Percentiles rank a stretch among this genome's conserved stretches.
phyloP scores from a whole-genome alignment of 2,888 invertebrate genomes.

The Gortyna flavago region DNA sequence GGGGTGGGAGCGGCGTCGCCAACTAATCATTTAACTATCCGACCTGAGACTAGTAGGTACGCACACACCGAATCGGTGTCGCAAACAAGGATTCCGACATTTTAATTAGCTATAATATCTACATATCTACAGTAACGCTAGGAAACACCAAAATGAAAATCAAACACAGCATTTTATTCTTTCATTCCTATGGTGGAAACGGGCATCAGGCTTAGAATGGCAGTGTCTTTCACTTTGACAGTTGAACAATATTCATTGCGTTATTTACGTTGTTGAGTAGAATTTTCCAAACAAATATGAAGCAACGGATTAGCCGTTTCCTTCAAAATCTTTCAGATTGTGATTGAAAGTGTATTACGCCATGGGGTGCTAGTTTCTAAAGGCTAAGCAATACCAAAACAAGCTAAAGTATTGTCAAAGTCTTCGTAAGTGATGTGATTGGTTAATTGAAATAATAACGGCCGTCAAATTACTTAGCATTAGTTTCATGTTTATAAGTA shows the following conservation, averaged over 20 bases:
- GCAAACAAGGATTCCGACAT: not conserved
- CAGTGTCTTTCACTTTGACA: too few relatives aligned
- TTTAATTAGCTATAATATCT: not conserved
- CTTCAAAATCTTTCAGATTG: not conserved
- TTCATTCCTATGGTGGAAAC: not conserved
- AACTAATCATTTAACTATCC: conserved; percentile 46
- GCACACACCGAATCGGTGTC: not conserved
- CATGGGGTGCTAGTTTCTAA: not conserved
- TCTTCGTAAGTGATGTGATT: not conserved
- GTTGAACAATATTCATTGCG: not conserved
- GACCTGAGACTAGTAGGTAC: conserved; percentile 13
- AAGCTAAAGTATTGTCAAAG: not conserved
- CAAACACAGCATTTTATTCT: not conserved
- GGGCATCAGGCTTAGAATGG: not conserved
- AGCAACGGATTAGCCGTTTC: not conserved
- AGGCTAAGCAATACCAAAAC: not conserved
- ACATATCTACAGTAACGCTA: not conserved
- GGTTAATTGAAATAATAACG: not conserved
- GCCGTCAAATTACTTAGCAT: not conserved
- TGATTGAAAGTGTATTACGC: not conserved
- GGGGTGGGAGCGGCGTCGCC: conserved; percentile 5
- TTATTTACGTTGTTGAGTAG: not conserved
- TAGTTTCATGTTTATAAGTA: not conserved
- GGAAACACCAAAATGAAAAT: not conserved
- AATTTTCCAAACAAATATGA: not conserved